phyloP scores from a whole-genome alignment of 2,888 invertebrate species.

The Oasisia sp. region DNA sequence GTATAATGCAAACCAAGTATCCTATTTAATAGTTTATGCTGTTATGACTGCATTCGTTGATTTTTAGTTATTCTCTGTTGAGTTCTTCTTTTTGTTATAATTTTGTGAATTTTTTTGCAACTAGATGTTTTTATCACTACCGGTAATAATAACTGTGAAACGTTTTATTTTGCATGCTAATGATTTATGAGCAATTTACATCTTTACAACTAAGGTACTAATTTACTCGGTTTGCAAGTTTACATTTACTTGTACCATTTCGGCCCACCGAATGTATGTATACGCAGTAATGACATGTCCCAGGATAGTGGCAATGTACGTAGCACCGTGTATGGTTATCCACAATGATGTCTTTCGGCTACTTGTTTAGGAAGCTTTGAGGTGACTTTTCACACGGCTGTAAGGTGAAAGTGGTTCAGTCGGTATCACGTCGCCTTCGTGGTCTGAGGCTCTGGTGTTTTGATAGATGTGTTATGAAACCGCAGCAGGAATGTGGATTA shows the following conservation, averaged over 20 bases:
- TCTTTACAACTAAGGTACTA: not conserved
- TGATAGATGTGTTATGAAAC: not conserved
- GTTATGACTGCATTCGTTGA: not conserved
- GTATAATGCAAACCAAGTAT: not conserved
- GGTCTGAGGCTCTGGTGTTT: not conserved
- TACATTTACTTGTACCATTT: conserved; percentile 7
- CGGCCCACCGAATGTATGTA: not conserved
- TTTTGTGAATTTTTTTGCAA: not conserved
- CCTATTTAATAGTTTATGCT: not conserved
- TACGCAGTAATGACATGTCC: not conserved
- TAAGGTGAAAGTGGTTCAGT: not conserved
- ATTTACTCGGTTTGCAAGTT: not conserved
- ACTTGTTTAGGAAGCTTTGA: not conserved
- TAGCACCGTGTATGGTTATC: not conserved
- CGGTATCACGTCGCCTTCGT: no score
- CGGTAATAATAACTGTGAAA: not conserved
- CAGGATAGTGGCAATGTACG: not conserved
- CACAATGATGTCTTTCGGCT: not conserved
- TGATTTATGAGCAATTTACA: not conserved
- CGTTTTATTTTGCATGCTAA: not conserved
- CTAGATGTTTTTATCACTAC: not conserved
- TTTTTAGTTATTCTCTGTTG: not conserved
- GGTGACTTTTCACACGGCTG: not conserved
- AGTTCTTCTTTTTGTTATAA: not conserved
- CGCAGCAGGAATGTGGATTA: not conserved